These are phyloP conservation scores for Uropsilus gracilis DNA, from an alignment of 2,113 vertebrate species.

Conservation along the genomic window DNA sequence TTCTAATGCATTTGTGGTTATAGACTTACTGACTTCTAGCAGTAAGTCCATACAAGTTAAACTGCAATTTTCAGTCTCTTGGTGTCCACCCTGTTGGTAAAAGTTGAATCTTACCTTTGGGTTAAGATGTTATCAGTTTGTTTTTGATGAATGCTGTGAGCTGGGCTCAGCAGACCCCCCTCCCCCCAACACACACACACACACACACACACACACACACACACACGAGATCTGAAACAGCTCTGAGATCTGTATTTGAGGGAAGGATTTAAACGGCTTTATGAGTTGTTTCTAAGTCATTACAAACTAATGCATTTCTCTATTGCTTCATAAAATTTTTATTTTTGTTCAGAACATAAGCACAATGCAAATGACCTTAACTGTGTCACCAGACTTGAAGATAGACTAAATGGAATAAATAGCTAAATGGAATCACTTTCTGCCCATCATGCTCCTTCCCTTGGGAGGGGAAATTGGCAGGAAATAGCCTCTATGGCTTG, in stretches of 20 bases:
- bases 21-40: neutral
- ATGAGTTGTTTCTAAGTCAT: neutral
- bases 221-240: too few relatives aligned
- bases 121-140: neutral
- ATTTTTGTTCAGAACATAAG: neutral
- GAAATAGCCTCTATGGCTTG: neutral
- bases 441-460: neutral
- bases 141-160: neutral
- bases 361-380: neutral
- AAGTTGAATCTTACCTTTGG: neutral
- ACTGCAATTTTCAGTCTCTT: neutral
- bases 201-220: neutral
- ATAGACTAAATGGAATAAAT: neutral
- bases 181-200: neutral
- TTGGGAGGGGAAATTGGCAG: neutral
- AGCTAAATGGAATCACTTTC: fast-evolving
- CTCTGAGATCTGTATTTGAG: neutral
- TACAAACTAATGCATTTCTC: neutral
- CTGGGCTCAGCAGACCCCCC: neutral
- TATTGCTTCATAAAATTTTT: neutral
- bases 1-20: neutral
- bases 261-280: neutral
- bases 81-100: neutral
- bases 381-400: neutral
- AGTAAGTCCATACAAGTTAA: too few relatives aligned